phyloP scores from a whole-genome alignment of 2,888 invertebrate genomes.

The Ctenicera cuprea region DNA sequence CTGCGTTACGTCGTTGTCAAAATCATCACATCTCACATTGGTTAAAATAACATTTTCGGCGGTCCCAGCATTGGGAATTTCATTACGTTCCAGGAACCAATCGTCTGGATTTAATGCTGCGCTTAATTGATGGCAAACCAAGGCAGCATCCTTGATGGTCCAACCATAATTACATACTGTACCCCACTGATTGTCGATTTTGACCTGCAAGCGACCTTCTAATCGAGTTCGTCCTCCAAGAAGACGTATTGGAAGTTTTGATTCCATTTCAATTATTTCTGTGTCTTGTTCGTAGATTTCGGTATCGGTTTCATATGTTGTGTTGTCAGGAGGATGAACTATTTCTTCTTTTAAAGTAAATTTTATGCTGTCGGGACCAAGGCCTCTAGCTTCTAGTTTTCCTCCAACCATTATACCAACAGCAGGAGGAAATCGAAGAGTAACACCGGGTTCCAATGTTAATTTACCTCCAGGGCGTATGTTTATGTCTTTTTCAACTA shows the following conservation, averaged over 20 bases:
- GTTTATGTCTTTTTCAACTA: slow-evolving; percentile 95
- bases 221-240: slow-evolving; percentile 86
- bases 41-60: slow-evolving; percentile 87
- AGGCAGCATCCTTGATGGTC: slow-evolving; percentile 92
- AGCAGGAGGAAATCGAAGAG: slow-evolving; percentile 91
- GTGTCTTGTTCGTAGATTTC: slow-evolving; percentile 74
- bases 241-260: slow-evolving; percentile 84
- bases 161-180: slow-evolving; percentile 98
- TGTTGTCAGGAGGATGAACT: slow-evolving; percentile 79
- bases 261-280: slow-evolving; percentile 78
- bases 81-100: slow-evolving; percentile 89
- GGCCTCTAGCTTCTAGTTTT: slow-evolving; percentile 88
- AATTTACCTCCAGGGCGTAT: slow-evolving; percentile 95
- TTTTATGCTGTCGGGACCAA: slow-evolving; percentile 85
- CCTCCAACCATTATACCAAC: slow-evolving; percentile 98
- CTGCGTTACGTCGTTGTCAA: slow-evolving; percentile 91
- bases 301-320: slow-evolving; percentile 77
- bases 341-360: slow-evolving; percentile 88
- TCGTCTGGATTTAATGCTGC: slow-evolving; percentile 93
- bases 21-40: slow-evolving; percentile 92
- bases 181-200: slow-evolving; percentile 93
- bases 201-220: slow-evolving; percentile 92
- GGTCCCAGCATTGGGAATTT: slow-evolving; percentile 87
- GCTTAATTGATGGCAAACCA: slow-evolving; percentile 97
- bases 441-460: slow-evolving; percentile 91